These are phyloP conservation scores for Elephas maximus DNA, from an alignment of 2,113 vertebrate species.

Conservation along the genomic window DNA sequence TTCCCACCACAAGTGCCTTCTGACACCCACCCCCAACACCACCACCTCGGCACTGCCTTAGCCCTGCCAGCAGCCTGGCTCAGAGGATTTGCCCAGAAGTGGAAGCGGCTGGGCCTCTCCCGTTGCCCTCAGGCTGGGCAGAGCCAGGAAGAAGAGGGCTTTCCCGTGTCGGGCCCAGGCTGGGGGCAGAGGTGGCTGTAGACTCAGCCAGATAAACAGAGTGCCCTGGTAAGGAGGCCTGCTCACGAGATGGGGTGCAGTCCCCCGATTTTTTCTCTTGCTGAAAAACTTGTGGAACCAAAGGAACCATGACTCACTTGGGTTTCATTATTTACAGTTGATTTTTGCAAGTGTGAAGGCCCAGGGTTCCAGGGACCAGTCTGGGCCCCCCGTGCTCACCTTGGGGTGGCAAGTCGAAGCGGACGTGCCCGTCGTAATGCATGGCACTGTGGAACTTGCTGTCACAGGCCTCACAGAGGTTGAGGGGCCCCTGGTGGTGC, in stretches of 20 bases:
- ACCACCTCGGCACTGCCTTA: not conserved
- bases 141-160: not conserved
- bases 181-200: not conserved
- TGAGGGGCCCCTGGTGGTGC: conserved; percentile 91
- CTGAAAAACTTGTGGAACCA: not conserved
- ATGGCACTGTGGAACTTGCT: conserved; percentile 92
- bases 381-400: conserved; percentile 85
- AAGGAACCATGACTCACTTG: not conserved
- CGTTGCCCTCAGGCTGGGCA: not conserved
- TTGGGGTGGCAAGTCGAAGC: conserved; percentile 94
- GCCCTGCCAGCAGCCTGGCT: not conserved
- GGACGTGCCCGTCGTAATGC: conserved; percentile 95
- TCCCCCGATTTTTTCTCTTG: not conserved
- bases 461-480: conserved; percentile 95
- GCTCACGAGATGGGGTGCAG: not conserved
- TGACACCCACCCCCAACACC: not conserved
- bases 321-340: not conserved
- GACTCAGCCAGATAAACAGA: not conserved
- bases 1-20: not conserved
- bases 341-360: not conserved
- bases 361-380: accelerated
- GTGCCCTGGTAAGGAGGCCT: not conserved
- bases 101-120: not conserved
- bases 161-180: not conserved
- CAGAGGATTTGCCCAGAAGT: not conserved